Conservation (phyloP, 2,888 invertebrate genomes). For the Halocaridina rubra region DNA sequence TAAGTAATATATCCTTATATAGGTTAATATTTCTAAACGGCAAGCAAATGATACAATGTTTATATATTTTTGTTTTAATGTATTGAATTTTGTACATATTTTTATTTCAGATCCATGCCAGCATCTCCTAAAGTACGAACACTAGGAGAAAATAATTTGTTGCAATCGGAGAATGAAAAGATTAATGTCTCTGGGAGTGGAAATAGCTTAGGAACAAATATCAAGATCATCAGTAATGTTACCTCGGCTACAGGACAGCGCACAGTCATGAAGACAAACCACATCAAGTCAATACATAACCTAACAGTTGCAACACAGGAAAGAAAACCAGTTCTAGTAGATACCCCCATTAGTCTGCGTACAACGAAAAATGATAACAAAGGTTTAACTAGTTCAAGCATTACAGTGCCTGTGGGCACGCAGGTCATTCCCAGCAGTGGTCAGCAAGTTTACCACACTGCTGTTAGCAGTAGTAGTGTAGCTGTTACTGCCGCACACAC, state of each 20-base stretch:
- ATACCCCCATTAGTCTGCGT: slow-evolving; percentile 51
- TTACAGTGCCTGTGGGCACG: slow-evolving; percentile 40
- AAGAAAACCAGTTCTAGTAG: slow-evolving; percentile 49
- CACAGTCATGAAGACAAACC: slow-evolving; percentile 62
- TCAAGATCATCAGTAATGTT: slow-evolving; percentile 59
- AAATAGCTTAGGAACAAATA: slow-evolving; percentile 21
- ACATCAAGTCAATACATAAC: slow-evolving; percentile 65
- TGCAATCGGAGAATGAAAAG: slow-evolving; percentile 12
- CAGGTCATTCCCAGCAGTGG: slow-evolving; percentile 33
- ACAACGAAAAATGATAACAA: slow-evolving; percentile 36
- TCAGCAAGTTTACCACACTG: slow-evolving; percentile 42
- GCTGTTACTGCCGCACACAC: slow-evolving; percentile 38
- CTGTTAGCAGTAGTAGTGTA: slow-evolving; percentile 22
- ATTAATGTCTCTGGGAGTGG: not conserved
- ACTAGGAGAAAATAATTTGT: slow-evolving; percentile 15
- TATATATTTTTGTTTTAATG: too few relatives aligned
- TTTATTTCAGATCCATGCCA: slow-evolving; percentile 56
- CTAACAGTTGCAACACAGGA: slow-evolving; percentile 65
- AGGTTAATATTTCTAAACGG: too few relatives aligned
- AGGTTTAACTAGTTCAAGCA: slow-evolving; percentile 12
- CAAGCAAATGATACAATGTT: too few relatives aligned
- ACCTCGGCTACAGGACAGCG: slow-evolving; percentile 40
- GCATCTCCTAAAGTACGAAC: slow-evolving; percentile 59
- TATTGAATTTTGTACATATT: too few relatives aligned
- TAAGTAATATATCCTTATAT: too few relatives aligned